Evolutionary conservation across 2,888 invertebrate species (phyloP).

Genomic region (Thereva nobilitata): DNA sequence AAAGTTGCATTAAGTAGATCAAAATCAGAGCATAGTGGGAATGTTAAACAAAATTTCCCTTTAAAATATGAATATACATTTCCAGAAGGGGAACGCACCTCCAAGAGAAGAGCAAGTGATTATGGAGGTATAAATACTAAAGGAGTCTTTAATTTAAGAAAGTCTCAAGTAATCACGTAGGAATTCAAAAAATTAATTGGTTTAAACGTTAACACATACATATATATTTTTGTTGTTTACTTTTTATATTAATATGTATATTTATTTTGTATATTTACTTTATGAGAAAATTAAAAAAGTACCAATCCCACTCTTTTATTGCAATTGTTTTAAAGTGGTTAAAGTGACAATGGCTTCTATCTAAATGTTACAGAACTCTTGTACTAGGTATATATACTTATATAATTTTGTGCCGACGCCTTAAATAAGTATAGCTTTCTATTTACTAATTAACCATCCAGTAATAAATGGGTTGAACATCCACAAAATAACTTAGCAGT

Average conservation of each 20-base stretch:
- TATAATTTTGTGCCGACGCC: too few species aligned
- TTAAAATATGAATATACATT: slow-evolving; percentile 24
- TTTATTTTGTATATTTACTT: slow-evolving; percentile 10
- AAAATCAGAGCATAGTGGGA: slow-evolving; percentile 22
- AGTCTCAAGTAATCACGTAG: slow-evolving; percentile 27
- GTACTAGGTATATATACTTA: too few species aligned
- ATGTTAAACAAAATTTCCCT: background rate
- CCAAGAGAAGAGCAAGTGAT: slow-evolving; percentile 12
- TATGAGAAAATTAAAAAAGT: too few species aligned
- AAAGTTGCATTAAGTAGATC: slow-evolving; percentile 13
- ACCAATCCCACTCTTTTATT: too few species aligned
- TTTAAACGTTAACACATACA: slow-evolving; percentile 9
- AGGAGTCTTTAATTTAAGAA: slow-evolving; percentile 20
- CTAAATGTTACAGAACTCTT: too few species aligned
- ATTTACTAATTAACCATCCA: too few species aligned
- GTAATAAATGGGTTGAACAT: too few species aligned
- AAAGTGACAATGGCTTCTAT: too few species aligned
- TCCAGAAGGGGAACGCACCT: slow-evolving; percentile 14
- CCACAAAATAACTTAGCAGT: too few species aligned
- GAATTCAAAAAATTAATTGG: background rate
- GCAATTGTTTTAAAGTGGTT: too few species aligned
- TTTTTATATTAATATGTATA: slow-evolving; percentile 18
- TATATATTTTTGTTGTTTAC: slow-evolving; percentile 26
- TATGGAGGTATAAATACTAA: slow-evolving; percentile 27
- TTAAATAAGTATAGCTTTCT: too few species aligned